Base-by-base conservation (phyloP, 2,888 invertebrate species). In the Dolichopus griseipennis region DNA sequence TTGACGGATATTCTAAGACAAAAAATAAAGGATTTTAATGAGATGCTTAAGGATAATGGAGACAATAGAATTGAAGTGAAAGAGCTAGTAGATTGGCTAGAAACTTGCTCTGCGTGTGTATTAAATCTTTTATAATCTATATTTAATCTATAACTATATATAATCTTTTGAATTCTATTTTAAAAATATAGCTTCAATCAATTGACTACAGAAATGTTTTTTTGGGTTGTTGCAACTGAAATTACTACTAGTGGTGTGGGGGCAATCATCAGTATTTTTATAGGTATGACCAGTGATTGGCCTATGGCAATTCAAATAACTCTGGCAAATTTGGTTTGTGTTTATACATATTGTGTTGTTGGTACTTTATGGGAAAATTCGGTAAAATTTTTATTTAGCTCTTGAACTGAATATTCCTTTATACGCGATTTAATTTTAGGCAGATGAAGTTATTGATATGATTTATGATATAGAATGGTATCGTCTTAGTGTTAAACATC, bases 381-480 rank as follows among this genome's bases (percentile, higher is more conserved):
- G n/a, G 52, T 52, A 52, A 7, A 18, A 12, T 18, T 52, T 52
- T 18, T 15, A 52, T 52, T 52, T 18, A 18, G 18, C 2, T 18
- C 9, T n/a, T 15, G 18, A 52, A 18, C 2, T n/a, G 1, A 27
- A 27, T 27, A 27, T 4, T 27, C 2, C 2, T 4, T 27, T 27
- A 27, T 4, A 27, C 5, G 2, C 5, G 5, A 27, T 27, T 27
- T 5, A 41, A 41, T 41, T 5, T 41, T 41, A 52, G 52, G 52
- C 52, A 3, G 66, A 66, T 20, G 34, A 61, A 27, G 18, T 61
- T 27, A n/a, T 61, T 22, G 15, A 61, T 8, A 9, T 20, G 10
- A 27, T 66, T 61, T 66, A 66, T 33, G 61, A 66, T n/a, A n/a
- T 22, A 10, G 61, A 66, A 9, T 66, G 66, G 66, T 61, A 66